Conservation (phyloP, 2,797 vertebrate species). For the Mus spretus region DNA sequence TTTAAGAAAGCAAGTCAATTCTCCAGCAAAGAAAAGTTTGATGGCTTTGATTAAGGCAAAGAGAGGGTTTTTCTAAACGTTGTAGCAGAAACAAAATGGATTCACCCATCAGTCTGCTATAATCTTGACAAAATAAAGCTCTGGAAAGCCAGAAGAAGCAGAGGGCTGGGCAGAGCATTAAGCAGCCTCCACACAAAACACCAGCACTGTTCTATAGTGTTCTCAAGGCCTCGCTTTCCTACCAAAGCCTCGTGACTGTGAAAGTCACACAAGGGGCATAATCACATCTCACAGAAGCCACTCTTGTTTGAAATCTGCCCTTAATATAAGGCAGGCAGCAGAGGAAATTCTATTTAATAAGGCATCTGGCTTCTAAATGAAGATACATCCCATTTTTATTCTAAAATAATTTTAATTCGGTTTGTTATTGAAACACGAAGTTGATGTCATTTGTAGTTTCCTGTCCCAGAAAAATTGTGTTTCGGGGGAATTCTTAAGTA, state of each 20-base stretch:
- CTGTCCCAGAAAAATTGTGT: conserved; percentile 70
- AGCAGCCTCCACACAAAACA: conserved; percentile 1
- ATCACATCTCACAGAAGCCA: conserved; percentile 79
- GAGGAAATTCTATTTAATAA: conserved; percentile 82
- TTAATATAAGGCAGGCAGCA: conserved; percentile 79
- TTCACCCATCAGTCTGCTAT: conserved; percentile 25
- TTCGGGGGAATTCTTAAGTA: conserved; percentile 57
- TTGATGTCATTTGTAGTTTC: conserved; percentile 79
- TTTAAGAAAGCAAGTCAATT: conserved; percentile 20
- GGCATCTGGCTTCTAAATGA: conserved; percentile 82
- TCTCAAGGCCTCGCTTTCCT: conserved; percentile 44
- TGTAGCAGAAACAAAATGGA: background rate
- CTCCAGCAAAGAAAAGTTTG: conserved; percentile 32
- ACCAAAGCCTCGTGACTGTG: conserved; percentile 24
- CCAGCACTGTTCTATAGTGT: conserved; percentile 29
- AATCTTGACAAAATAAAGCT: conserved; percentile 28
- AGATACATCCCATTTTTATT: conserved; percentile 78
- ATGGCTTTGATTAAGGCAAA: conserved; percentile 10
- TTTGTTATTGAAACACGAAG: conserved; percentile 77
- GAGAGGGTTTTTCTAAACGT: conserved; percentile 20
- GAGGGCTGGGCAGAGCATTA: conserved; percentile 13
- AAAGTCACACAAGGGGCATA: conserved; percentile 69
- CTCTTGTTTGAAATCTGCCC: conserved; percentile 77
- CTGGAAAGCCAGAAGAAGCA: conserved; percentile 47
- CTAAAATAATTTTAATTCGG: conserved; percentile 81